Base-by-base conservation (phyloP, 2,888 invertebrate genomes). In the Nymphalis polychloros region DNA sequence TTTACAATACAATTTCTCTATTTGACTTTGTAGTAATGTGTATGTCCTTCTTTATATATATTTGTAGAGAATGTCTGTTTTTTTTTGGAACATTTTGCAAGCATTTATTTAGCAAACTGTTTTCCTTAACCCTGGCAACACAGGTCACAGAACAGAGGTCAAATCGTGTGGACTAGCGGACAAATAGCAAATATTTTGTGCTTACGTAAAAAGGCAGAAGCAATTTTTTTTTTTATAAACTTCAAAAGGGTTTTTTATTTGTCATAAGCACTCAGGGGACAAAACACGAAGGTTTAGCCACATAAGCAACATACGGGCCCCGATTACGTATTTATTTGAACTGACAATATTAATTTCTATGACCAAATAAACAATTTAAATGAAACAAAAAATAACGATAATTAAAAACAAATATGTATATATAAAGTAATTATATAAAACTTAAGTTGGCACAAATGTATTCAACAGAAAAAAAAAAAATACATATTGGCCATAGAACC, bases 251-350 rank as follows among this genome's bases (percentile, higher is more conserved):
- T 49, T 68, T 31, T 48, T 60, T 66, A 5, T 10, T 47, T 48
- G 49, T 69, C 69, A 63, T 69, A 77, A 76, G 77, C 77, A 75
- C 76, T 70, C 72, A 71, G 73, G 77, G 77, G 74, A 71, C 69
- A 73, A 72, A 72, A 75, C 73, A 75, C 68, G 67, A 71, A 72
- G 67, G 69, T 69, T 72, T 79, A 78, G 75, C 77, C 75, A 77
- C 78, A 77, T 72, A 78, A 78, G 77, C 78, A 71, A 75, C 75
- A 76, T 72, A 72, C 75, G 73, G 73, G 77, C 73, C 63, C 72
- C 72, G 68, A 73, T 73, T 70, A 76, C 78, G 74, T 74, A 72
- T 72, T 65, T 74, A 72, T 72, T 65, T 66, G 47, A 48, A 64
- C 27, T 65, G 59, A 55, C 59, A 55, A 61, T 62, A 63, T 68